These are phyloP conservation scores for Megaceryle torquata DNA, from an alignment of 2,113 vertebrate species.

Conservation along the genomic window DNA sequence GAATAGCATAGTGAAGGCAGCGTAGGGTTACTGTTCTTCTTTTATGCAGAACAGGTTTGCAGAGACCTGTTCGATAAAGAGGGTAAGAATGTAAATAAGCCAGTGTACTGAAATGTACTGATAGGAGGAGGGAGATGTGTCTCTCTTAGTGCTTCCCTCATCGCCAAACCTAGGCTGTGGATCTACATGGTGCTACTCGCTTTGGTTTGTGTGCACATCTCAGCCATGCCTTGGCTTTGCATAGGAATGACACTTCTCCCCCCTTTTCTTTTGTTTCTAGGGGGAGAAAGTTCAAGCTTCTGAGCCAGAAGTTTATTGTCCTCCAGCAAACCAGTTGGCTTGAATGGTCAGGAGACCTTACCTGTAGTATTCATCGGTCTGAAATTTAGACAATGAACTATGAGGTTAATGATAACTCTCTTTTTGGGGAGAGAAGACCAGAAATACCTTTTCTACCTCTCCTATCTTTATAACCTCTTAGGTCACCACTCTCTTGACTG, in stretches of 20 bases:
- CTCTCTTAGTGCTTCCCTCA: background rate
- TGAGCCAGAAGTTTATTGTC: background rate
- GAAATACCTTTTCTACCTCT: background rate
- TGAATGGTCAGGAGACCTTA: background rate
- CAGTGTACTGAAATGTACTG: background rate
- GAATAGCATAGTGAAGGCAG: background rate
- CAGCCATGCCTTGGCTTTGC: background rate
- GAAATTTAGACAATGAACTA: background rate
- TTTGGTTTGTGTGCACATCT: background rate
- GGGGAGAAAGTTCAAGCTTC: background rate
- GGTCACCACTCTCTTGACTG: background rate
- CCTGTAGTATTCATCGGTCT: background rate
- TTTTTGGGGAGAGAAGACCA: background rate
- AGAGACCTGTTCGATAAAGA: background rate
- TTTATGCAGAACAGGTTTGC: background rate
- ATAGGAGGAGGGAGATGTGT: background rate
- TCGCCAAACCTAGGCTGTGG: background rate
- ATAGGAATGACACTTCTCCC: background rate
- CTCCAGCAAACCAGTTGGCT: background rate
- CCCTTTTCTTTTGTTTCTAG: background rate
- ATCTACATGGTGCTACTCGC: background rate
- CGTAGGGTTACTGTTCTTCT: background rate
- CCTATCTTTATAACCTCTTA: background rate
- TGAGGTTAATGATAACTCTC: background rate
- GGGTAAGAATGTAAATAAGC: background rate